A percentile compares a stretch with the other conserved stretches of the same genome.
These are phyloP conservation scores for Oreochromis aureus DNA, from an alignment of 2,113 vertebrate genomes.

Conservation along the genomic window DNA sequence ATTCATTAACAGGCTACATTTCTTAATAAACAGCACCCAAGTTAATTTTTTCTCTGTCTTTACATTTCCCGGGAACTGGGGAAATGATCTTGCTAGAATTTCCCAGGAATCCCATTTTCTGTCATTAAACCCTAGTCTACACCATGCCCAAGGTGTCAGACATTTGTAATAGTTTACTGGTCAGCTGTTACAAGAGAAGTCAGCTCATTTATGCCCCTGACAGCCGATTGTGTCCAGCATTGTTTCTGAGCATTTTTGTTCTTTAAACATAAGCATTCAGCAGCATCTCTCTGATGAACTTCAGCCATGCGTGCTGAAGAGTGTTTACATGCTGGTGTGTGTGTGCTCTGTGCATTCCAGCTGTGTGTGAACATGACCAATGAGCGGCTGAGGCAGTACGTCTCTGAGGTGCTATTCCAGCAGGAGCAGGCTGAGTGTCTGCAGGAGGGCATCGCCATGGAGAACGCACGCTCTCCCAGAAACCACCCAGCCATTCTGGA, in stretches of 20 bases:
- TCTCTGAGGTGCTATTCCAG: constrained; percentile 87
- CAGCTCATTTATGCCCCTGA: neutral
- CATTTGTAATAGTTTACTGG: neutral
- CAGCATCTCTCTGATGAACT: neutral
- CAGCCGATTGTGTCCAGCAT: neutral
- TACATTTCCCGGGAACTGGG: neutral
- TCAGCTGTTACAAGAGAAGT: neutral
- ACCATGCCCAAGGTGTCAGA: neutral
- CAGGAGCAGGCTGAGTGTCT: constrained; percentile 89
- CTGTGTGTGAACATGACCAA: constrained; percentile 97
- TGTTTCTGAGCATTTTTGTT: neutral
- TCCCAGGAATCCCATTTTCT: neutral
- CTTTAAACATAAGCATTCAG: constrained; percentile 9
- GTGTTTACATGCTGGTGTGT: constrained; percentile 13
- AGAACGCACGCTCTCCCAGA: constrained; percentile 78
- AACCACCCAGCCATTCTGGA: constrained; percentile 82
- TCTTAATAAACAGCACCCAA: neutral
- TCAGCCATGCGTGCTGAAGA: neutral
- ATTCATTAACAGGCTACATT: neutral
- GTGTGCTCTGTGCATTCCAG: constrained; percentile 66
- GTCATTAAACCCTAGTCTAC: neutral
- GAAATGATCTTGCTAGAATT: neutral
- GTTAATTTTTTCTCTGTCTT: neutral
- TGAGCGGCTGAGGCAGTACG: constrained; percentile 86
- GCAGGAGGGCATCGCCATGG: constrained; percentile 90